Percentiles rank a stretch among this genome's conserved stretches.
phyloP scores from a whole-genome alignment of 2,797 vertebrate genomes.

The Hemibagrus guttatus region DNA sequence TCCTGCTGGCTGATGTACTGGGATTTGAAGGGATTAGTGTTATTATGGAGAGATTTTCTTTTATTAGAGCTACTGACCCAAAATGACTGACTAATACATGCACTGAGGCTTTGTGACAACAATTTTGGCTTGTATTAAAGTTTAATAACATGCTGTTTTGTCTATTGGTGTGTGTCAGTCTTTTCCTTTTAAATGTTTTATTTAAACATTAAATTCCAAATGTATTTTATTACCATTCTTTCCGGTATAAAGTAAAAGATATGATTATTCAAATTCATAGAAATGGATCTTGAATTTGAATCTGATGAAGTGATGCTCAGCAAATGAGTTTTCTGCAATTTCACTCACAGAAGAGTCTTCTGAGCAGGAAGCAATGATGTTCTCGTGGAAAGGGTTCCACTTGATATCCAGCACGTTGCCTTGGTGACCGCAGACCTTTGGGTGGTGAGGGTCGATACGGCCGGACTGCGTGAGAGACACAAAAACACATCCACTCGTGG shows the following conservation, averaged over 20 bases:
- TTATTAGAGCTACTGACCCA: slow-evolving; percentile 47
- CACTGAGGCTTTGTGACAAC: slow-evolving; percentile 1
- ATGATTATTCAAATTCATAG: background rate
- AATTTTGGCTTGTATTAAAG: background rate
- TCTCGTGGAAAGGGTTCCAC: slow-evolving; percentile 98
- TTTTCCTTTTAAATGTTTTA: background rate
- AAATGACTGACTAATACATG: slow-evolving; percentile 25
- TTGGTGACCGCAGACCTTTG: slow-evolving; percentile 96
- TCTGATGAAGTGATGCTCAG: background rate
- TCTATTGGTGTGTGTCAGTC: background rate
- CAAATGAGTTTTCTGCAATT: slow-evolving; percentile 11
- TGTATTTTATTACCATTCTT: background rate
- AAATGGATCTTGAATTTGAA: background rate
- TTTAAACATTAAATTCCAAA: background rate
- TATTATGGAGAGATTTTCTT: slow-evolving; percentile 58
- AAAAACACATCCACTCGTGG: background rate
- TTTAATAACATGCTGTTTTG: background rate
- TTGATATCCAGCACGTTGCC: slow-evolving; percentile 98
- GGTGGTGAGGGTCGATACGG: slow-evolving; percentile 89
- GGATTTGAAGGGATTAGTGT: slow-evolving; percentile 72
- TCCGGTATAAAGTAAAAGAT: background rate
- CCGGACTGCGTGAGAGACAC: slow-evolving; percentile 77
- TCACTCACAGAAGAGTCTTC: slow-evolving; percentile 92
- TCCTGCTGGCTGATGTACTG: slow-evolving; percentile 54
- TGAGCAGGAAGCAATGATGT: slow-evolving; percentile 95